Evolutionary conservation across 2,797 vertebrate genomes (phyloP).

Genomic region (Spinibarbus caldwelli): DNA sequence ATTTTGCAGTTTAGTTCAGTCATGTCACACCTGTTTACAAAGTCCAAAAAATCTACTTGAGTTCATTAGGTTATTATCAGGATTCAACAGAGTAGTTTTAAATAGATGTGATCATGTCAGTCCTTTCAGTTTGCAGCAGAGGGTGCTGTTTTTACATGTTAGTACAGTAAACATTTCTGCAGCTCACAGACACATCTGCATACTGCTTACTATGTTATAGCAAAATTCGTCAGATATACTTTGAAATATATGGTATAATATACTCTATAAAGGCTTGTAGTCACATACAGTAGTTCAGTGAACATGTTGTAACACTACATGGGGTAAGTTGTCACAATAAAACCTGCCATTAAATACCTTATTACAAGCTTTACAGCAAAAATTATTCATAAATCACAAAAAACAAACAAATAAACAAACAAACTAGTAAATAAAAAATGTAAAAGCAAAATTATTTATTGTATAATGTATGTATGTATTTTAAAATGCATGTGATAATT

Average conservation of each 20-base stretch:
- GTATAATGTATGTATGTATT: neutral
- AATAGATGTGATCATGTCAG: neutral
- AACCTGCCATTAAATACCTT: neutral
- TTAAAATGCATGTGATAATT: neutral
- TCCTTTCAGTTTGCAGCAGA: conserved; percentile 63
- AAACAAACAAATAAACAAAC: too few relatives aligned
- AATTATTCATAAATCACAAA: neutral
- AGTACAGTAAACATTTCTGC: neutral
- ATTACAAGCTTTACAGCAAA: neutral
- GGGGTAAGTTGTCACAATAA: neutral
- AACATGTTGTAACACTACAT: neutral
- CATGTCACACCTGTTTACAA: neutral
- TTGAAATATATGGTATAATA: neutral
- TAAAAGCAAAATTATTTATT: too few relatives aligned
- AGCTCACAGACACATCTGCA: neutral
- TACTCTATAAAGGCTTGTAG: neutral
- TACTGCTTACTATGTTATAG: neutral
- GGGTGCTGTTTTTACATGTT: conserved; percentile 69
- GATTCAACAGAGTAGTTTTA: neutral
- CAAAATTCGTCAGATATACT: neutral
- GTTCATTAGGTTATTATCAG: neutral
- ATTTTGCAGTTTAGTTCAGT: neutral
- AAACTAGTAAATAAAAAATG: neutral
- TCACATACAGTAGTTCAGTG: neutral
- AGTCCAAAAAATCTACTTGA: neutral